Evolutionary conservation across 2,113 vertebrate species (phyloP).

Genomic region (Tragelaphus strepsiceros): DNA sequence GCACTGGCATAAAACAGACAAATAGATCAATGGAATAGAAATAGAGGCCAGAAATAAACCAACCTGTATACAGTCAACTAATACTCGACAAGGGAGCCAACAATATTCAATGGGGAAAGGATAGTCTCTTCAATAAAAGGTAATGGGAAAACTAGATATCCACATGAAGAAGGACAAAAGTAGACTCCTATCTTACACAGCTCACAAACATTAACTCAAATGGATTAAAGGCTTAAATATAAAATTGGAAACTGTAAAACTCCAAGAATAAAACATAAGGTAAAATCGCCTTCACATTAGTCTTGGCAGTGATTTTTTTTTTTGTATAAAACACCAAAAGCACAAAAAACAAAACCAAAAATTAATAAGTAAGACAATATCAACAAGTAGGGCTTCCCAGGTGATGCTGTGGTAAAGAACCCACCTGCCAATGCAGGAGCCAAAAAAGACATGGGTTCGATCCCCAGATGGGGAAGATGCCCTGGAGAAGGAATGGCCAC

Average conservation of each 20-base stretch:
- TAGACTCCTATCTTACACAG: not conserved
- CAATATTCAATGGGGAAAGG: not conserved
- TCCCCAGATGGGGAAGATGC: not conserved
- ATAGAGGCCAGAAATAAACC: not conserved
- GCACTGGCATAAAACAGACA: not conserved
- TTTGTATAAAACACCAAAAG: not conserved
- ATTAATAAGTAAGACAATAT: not conserved
- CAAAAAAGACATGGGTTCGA: not conserved
- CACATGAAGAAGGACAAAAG: not conserved
- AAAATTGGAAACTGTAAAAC: not conserved
- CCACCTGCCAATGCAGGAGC: rapidly evolving
- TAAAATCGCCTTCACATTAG: not conserved
- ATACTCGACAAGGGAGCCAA: not conserved
- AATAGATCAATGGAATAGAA: not conserved
- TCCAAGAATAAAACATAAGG: not conserved
- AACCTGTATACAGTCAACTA: not conserved
- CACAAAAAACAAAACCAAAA: not conserved
- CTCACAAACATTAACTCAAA: not conserved
- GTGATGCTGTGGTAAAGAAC: not conserved
- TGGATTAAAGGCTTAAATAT: not conserved
- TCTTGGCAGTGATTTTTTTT: not conserved
- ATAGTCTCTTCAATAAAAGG: not conserved
- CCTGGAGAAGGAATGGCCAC: not conserved
- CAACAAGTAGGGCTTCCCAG: not conserved
- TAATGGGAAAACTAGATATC: not conserved